A percentile compares a stretch with the other conserved stretches of the same genome.
Evolutionary conservation across 2,888 invertebrate species (phyloP).

Genomic region (Lasioglossum figueresi): DNA sequence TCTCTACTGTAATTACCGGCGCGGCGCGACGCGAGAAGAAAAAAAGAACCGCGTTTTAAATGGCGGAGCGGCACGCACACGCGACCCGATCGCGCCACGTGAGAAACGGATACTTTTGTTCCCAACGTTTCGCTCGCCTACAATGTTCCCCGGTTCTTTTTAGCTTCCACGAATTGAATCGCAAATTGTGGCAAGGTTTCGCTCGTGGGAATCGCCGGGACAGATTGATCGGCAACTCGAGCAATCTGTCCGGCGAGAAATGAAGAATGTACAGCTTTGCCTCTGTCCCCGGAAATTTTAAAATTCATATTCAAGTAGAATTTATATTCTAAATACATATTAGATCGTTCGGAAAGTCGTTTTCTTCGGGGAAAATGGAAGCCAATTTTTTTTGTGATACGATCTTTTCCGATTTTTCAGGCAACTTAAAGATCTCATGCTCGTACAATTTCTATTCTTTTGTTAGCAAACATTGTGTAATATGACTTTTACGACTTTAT

Average conservation of each 20-base stretch:
- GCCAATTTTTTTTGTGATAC: too few relatives aligned
- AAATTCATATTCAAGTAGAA: background rate
- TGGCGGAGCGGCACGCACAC: slow-evolving; percentile 20
- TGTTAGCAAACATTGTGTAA: too few relatives aligned
- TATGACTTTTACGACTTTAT: too few relatives aligned
- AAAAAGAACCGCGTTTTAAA: slow-evolving; percentile 15
- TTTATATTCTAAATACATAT: too few relatives aligned
- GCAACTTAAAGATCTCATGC: too few relatives aligned
- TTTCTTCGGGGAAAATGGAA: too few relatives aligned
- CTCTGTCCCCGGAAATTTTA: background rate
- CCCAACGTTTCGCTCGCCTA: background rate
- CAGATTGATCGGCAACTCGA: background rate
- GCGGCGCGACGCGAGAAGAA: background rate
- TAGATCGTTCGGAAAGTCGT: too few relatives aligned
- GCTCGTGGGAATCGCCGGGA: background rate
- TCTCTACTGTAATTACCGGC: slow-evolving; percentile 26
- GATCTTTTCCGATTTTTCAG: too few relatives aligned
- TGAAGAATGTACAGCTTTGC: background rate
- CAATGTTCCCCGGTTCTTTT: background rate
- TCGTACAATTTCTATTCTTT: too few relatives aligned
- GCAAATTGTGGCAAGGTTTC: background rate
- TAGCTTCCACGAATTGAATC: background rate
- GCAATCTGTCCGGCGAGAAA: background rate
- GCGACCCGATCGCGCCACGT: slow-evolving; percentile 21
- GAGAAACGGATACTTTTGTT: slow-evolving; percentile 23